Evolutionary conservation across 2,888 invertebrate genomes (phyloP), one percentile per base, ranked within the genome.

Genomic region (Folsomia candida): DNA sequence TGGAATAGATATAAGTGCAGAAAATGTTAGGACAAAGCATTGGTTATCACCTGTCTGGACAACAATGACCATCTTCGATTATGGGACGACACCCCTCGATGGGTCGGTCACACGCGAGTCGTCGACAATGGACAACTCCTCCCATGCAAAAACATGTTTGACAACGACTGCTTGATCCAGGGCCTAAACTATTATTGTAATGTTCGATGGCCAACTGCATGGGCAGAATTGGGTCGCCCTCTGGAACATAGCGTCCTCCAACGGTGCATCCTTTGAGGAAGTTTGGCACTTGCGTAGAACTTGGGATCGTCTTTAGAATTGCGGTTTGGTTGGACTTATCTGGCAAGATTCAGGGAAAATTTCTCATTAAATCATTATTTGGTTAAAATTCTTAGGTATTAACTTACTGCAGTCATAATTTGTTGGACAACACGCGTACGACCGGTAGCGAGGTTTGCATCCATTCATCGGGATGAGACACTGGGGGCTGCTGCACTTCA

Each of bases 91-190:
- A 94, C 64, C 91, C 91, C 75, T 88, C 87, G 70, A 91, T 85
- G 0, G 90, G 87, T 1, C 91, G 90, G 1, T 91, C 89, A 81
- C 93, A 93, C 24, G 89, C 87, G 70, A 91, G 85, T 2, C 89
- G 89, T 76, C 90, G 89, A 83, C 93, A 94, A 58, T 89, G 87
- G 60, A 91, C 86, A 0, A 86, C 83, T 0, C 91, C 91, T 79
- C 88, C 87, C 78, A 92, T 86, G 81, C 93, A 93, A 83, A 91
- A 93, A 82, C 93, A 93, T 76, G 89, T 89, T 81, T 91, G 89
- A 82, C 93, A 93, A 69, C 87, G 68, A 51, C 70, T 66, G 11
- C 67, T 72, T 2, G 67, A 47, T 14, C 61, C n/a, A 14, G 58
- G 47, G 22, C 67, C 58, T 25, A 57, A 29, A 62, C 14, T 68